Conservation (phyloP, 2,113 vertebrate species). For the Reinhardtius hippoglossoides region DNA sequence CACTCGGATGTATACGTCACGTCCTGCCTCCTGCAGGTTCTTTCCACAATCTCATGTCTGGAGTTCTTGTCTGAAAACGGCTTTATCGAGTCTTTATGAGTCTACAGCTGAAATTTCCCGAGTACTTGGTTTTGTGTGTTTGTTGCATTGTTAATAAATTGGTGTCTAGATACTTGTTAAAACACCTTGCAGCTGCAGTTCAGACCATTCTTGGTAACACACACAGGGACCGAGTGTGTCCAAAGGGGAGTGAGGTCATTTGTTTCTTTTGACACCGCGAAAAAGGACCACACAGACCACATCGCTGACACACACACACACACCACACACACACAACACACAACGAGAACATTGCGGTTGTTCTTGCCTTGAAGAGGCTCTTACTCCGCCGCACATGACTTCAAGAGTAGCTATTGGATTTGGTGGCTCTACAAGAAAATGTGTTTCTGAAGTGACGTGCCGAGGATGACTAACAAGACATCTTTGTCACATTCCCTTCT, state of each 20-base stretch:
- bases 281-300: slow-evolving; percentile 45
- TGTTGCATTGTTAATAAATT: background rate
- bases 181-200: slow-evolving; percentile 15
- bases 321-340: slow-evolving; percentile 9
- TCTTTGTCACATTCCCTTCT: slow-evolving; percentile 19
- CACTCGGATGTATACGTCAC: too few species aligned
- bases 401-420: slow-evolving; percentile 7
- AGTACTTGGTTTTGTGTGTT: background rate
- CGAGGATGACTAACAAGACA: slow-evolving; percentile 13
- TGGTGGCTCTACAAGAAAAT: background rate
- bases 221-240: slow-evolving; percentile 30
- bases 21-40: too few species aligned
- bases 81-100: too few species aligned
- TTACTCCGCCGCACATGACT: background rate
- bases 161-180: background rate
- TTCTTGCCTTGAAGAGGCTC: slow-evolving; percentile 17
- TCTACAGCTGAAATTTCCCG: background rate
- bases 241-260: slow-evolving; percentile 58
- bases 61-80: too few species aligned
- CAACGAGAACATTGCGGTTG: background rate
- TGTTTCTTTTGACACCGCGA: slow-evolving; percentile 60
- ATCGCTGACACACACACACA: slow-evolving; percentile 33
- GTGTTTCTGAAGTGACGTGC: slow-evolving; percentile 19
- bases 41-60: background rate
- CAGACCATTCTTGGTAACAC: slow-evolving; percentile 62